A percentile compares a stretch with the other conserved stretches of the same genome.
Evolutionary conservation across 2,797 vertebrate genomes (phyloP).

Genomic region (Anguilla obscura): DNA sequence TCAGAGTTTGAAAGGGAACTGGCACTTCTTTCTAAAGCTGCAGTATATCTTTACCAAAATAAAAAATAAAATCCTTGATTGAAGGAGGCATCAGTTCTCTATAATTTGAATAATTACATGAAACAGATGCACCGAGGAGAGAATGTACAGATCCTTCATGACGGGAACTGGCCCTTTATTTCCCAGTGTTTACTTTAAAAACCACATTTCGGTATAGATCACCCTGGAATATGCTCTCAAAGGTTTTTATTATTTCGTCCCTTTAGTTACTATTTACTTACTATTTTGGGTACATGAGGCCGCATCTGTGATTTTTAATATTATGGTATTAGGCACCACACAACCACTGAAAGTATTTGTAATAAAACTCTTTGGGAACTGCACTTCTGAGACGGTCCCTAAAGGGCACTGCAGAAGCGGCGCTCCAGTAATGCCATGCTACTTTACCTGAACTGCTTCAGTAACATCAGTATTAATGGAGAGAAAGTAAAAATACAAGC

Average conservation of each 20-base stretch:
- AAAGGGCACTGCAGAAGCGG: neutral
- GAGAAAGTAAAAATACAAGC: neutral
- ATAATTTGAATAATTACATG: neutral
- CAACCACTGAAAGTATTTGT: neutral
- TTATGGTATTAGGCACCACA: neutral
- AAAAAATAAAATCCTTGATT: neutral
- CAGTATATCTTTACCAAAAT: neutral
- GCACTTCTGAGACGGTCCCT: neutral
- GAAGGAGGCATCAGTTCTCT: neutral
- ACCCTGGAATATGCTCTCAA: neutral
- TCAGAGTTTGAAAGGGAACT: neutral
- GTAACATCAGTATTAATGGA: neutral
- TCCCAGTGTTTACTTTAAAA: neutral
- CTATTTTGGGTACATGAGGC: neutral
- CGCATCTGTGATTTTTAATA: neutral
- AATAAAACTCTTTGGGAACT: neutral
- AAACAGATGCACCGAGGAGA: neutral
- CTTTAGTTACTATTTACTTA: neutral
- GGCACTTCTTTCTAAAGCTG: neutral
- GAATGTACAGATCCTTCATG: neutral
- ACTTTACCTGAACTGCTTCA: neutral
- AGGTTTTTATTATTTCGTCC: neutral
- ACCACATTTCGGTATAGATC: constrained; percentile 5
- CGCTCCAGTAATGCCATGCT: neutral
- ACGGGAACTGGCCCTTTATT: neutral